Conservation (phyloP, 2,888 invertebrate species). For the Molorchus minor region DNA sequence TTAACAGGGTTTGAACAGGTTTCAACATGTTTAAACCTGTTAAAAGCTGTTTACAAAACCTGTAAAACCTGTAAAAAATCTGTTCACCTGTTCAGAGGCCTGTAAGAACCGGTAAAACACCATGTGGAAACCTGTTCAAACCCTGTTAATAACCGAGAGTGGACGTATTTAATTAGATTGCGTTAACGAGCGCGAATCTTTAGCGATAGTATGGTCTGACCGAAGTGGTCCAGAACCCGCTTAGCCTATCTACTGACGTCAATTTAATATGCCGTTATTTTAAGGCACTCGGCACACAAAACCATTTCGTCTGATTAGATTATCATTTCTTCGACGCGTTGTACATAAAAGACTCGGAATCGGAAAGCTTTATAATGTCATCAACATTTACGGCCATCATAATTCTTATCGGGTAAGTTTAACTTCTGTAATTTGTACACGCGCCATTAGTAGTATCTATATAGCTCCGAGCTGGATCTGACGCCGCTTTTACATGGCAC, state of each 20-base stretch:
- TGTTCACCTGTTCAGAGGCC: no score
- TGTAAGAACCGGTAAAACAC: no score
- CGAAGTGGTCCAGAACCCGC: no score
- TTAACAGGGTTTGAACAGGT: no score
- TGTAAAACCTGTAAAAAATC: no score
- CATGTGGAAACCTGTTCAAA: no score
- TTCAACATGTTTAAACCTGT: no score
- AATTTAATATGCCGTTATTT: not conserved
- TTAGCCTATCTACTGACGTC: no score
- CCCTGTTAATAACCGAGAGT: not conserved
- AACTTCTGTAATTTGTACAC: conserved; percentile 29
- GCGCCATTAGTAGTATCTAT: conserved; percentile 17
- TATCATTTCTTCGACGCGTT: not conserved
- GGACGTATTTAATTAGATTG: not conserved
- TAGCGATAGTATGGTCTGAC: not conserved
- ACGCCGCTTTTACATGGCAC: not conserved
- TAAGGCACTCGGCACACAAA: not conserved
- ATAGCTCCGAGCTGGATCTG: not conserved
- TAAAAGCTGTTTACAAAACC: no score
- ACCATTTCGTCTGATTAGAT: not conserved
- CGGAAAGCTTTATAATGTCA: conserved; percentile 19
- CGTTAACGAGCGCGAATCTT: not conserved
- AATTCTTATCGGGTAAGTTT: conserved; percentile 29
- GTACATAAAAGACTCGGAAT: not conserved
- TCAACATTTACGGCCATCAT: conserved; percentile 24